A percentile compares a stretch with the other conserved stretches of the same genome.
phyloP scores from a whole-genome alignment of 2,797 vertebrate species.

The Erethizon dorsatum region DNA sequence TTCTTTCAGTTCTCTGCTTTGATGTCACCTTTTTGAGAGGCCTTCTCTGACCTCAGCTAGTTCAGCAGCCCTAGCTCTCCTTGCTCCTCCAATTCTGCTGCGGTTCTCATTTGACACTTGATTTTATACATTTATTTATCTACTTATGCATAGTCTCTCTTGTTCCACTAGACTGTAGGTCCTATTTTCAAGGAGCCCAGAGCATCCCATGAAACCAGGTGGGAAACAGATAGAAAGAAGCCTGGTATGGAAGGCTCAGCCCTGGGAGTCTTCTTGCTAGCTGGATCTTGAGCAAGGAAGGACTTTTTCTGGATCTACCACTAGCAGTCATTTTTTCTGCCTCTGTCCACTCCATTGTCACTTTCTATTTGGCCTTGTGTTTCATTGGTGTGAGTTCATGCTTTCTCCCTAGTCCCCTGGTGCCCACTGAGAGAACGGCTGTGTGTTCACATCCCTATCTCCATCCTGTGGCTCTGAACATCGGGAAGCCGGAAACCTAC shows the following conservation, averaged over 20 bases:
- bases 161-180: neutral
- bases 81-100: neutral
- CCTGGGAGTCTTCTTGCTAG: neutral
- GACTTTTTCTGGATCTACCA: neutral
- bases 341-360: neutral
- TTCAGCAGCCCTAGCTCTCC: fast-evolving
- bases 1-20: neutral
- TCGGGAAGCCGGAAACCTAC: neutral
- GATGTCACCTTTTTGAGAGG: neutral
- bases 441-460: neutral
- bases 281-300: neutral
- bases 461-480: neutral
- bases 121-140: neutral
- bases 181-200: neutral
- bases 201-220: neutral
- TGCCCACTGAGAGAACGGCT: neutral
- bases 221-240: neutral
- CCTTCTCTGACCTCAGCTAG: neutral
- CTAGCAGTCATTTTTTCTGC: neutral
- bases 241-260: too few relatives aligned
- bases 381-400: neutral
- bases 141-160: neutral
- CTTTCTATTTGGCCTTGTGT: neutral
- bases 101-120: neutral
- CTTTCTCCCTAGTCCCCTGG: too few relatives aligned